Conservation (phyloP, 2,888 invertebrate species). For the Willowsia nigromaculata region DNA sequence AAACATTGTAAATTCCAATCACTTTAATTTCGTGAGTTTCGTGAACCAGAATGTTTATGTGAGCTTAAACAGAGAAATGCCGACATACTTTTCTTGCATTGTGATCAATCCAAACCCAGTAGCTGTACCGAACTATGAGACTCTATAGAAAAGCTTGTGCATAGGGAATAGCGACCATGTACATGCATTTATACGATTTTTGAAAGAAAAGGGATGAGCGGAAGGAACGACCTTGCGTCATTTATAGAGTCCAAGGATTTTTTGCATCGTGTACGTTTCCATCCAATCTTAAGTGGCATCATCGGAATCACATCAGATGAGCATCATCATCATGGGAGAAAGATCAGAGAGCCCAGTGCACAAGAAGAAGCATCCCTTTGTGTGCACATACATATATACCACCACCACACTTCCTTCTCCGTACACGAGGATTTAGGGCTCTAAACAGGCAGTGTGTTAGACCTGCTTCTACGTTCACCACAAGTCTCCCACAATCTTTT, state of each 20-base stretch:
- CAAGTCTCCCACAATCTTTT: slow-evolving; percentile 37
- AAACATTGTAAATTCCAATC: slow-evolving; percentile 7
- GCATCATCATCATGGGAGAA: not conserved
- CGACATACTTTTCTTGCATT: not conserved
- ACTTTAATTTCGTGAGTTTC: not conserved
- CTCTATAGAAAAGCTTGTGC: too few relatives aligned
- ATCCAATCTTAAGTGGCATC: slow-evolving; percentile 55
- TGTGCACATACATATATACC: not conserved
- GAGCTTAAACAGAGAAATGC: not conserved
- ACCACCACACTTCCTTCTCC: not conserved
- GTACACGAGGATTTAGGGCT: not conserved
- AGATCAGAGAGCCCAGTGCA: not conserved
- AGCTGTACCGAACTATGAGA: not conserved
- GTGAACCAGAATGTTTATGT: not conserved
- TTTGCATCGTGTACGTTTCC: slow-evolving; percentile 63
- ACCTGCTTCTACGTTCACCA: not conserved
- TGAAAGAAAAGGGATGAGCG: slow-evolving; percentile 22
- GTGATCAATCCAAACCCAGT: not conserved
- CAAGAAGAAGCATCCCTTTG: not conserved
- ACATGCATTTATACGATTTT: not conserved
- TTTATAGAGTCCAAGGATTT: slow-evolving; percentile 76
- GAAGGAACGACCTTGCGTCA: slow-evolving; percentile 73
- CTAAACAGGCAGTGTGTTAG: not conserved
- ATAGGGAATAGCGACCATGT: not conserved
- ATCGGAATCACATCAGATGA: slow-evolving; percentile 55